Base-by-base conservation (phyloP, 2,113 vertebrate genomes). In the Triplophysa siluroides region DNA sequence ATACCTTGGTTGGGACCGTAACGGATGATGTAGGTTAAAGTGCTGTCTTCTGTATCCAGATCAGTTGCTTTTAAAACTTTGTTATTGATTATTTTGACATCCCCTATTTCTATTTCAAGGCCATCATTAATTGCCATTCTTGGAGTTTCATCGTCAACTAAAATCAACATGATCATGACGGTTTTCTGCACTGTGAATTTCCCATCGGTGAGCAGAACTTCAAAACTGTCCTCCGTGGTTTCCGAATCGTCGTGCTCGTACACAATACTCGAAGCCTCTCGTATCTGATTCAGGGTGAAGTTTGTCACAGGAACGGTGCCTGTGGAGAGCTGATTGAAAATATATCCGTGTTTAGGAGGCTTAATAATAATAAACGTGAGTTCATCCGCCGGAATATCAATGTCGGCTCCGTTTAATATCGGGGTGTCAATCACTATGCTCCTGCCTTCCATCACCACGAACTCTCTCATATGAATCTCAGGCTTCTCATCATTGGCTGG, bases 391-490 rank as follows among this genome's bases (percentile, higher is more conserved):
- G 97, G 97, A 24, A 98, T 5, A 73, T 99, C 97, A 0, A 87
- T 92, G 88, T 99, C 97, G 0, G 91, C 95, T 0, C 94, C 97
- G 0, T 94, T 96, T 83, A 99, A 91, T 83, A 98, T 95, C 26
- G 96, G 96, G 0, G 93, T 96, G 85, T 98, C 95, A 0, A 99
- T 92, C 64, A 96, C 94, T 67, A 99, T 90, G 80, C 96, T 98
- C 96, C 97, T 97, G 79, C 97, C 97, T 84, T 99, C 97, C 96
- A 97, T 96, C 80, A 99, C 97, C 50, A 99, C 92, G 91, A 99
- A 98, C 86, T 98, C 96, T 47, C 96, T 89, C 91, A 95, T 85
- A 80, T 95, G 97, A 67, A 99, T 92, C 85, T 96, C 96, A 0
- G 97, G 97, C 81, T 94, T 95, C 83, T 99, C 97, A 10, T 99